A percentile compares a stretch with the other conserved stretches of the same genome.
Evolutionary conservation across 2,888 invertebrate species (phyloP).

Genomic region (Ectobius pallidus): DNA sequence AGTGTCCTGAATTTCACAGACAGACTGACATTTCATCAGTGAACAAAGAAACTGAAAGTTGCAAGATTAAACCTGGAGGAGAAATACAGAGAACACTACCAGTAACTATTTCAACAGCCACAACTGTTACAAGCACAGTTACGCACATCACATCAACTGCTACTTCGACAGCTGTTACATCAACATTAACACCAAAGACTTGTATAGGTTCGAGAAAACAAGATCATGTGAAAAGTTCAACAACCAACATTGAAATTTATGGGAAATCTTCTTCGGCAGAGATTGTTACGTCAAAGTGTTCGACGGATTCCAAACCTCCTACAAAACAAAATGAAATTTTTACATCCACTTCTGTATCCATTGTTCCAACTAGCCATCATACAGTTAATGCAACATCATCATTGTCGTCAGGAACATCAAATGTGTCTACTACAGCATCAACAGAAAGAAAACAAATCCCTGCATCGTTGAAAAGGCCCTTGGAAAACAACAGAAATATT

Average conservation of each 20-base stretch:
- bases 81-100: background rate
- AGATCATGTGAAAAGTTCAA: background rate
- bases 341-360: background rate
- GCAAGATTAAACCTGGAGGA: background rate
- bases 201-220: background rate
- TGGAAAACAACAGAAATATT: constrained; percentile 1
- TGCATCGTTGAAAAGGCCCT: background rate
- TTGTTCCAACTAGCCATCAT: background rate
- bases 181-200: background rate
- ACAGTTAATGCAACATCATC: background rate
- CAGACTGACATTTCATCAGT: too few relatives aligned
- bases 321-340: background rate
- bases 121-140: background rate
- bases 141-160: background rate
- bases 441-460: background rate
- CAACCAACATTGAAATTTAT: background rate
- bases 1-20: background rate
- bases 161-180: background rate
- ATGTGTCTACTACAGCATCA: background rate
- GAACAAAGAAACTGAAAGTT: too few relatives aligned
- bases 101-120: background rate
- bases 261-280: background rate
- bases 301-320: background rate
- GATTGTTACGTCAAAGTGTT: background rate
- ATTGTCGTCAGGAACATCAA: background rate